Conservation (phyloP, 2,113 vertebrate genomes). For the Brienomyrus brachyistius region DNA sequence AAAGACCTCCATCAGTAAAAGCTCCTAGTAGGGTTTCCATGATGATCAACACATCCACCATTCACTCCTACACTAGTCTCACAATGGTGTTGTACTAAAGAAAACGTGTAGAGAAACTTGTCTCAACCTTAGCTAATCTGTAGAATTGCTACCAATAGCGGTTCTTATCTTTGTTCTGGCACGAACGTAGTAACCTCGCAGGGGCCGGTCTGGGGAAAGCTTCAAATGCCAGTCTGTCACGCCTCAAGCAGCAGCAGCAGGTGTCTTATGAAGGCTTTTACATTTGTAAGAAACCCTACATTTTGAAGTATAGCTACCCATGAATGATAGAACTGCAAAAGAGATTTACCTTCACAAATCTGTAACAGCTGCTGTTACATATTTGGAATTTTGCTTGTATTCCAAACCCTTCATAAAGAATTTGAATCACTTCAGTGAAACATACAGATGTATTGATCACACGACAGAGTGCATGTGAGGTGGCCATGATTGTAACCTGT, state of each 20-base stretch:
- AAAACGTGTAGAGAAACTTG: background rate
- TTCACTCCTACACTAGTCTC: background rate
- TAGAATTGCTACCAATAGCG: background rate
- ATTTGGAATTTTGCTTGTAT: background rate
- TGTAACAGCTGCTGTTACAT: background rate
- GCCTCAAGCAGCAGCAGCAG: background rate
- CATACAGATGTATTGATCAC: background rate
- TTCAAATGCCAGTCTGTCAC: background rate
- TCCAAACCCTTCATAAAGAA: background rate
- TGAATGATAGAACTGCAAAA: background rate
- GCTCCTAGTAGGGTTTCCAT: background rate
- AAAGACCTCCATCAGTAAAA: background rate
- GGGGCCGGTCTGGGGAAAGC: background rate
- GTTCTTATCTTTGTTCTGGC: background rate
- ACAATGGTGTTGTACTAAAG: background rate
- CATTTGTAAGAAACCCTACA: background rate
- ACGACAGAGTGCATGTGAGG: background rate
- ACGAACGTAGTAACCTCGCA: background rate
- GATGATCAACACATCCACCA: background rate
- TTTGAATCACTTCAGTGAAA: background rate
- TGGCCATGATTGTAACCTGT: background rate
- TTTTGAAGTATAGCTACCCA: background rate
- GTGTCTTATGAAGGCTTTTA: background rate
- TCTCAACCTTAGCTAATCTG: background rate
- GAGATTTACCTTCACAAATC: background rate